Evolutionary conservation across 2,797 vertebrate genomes (phyloP).

Genomic region (Enteromius paludinosus): DNA sequence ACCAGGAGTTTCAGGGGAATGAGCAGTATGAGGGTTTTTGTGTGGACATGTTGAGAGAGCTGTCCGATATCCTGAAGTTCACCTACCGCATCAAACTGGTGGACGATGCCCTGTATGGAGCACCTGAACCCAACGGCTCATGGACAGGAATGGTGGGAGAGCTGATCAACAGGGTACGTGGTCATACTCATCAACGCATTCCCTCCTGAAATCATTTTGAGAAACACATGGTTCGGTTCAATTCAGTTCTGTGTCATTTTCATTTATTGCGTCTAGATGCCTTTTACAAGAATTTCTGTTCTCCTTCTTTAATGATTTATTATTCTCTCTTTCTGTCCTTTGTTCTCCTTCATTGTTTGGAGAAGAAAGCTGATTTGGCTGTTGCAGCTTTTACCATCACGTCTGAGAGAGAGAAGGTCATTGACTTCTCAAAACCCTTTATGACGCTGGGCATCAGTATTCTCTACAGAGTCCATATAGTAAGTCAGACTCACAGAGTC

Average conservation of each 20-base stretch:
- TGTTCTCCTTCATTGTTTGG: constrained; percentile 61
- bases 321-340: constrained; percentile 11
- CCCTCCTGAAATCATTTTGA: background rate
- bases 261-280: constrained; percentile 55
- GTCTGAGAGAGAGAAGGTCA: constrained; percentile 92
- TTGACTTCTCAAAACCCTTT: constrained; percentile 92
- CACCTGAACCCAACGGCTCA: constrained; percentile 89
- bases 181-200: background rate
- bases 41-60: constrained; percentile 90
- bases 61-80: constrained; percentile 87
- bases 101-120: constrained; percentile 89
- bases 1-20: constrained; percentile 81
- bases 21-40: constrained; percentile 92
- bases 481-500: constrained; percentile 65
- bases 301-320: background rate
- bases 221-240: background rate
- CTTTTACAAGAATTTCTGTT: constrained; percentile 31
- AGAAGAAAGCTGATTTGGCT: constrained; percentile 92
- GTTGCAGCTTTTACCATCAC: constrained; percentile 95
- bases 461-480: constrained; percentile 92
- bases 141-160: constrained; percentile 96
- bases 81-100: constrained; percentile 89
- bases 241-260: background rate
- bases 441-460: constrained; percentile 97
- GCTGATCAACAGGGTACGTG: constrained; percentile 89